These are phyloP conservation scores for Macroramphosus scolopax DNA, from an alignment of 2,797 vertebrate genomes.

Conservation along the genomic window DNA sequence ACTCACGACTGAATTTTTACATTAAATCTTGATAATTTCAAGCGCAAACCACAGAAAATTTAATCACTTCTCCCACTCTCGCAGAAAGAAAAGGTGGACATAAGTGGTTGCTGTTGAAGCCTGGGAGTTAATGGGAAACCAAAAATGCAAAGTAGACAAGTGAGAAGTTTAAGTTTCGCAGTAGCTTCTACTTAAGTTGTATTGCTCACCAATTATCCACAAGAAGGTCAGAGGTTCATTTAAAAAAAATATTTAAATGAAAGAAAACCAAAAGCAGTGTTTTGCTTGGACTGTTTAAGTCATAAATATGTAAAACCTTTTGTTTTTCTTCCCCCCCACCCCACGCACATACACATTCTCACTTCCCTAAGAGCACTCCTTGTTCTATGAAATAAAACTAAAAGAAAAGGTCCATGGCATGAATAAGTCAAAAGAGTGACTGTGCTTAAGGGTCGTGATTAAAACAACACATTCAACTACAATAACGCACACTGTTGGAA, in stretches of 20 bases:
- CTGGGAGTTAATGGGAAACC: conserved; percentile 10
- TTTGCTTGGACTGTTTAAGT: conserved; percentile 42
- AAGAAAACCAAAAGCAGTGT: conserved; percentile 28
- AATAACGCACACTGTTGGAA: conserved; percentile 30
- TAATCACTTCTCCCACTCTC: conserved; percentile 19
- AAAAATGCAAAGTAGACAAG: conserved; percentile 42
- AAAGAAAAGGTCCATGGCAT: conserved; percentile 64
- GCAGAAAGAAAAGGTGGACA: conserved; percentile 20
- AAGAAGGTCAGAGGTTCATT: conserved; percentile 28
- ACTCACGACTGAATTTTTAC: too few species aligned
- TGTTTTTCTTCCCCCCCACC: conserved; percentile 53
- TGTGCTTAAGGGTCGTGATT: conserved; percentile 39
- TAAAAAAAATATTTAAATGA: conserved; percentile 26
- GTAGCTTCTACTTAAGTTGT: conserved; percentile 7
- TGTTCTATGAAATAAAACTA: conserved; percentile 67
- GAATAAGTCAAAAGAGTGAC: conserved; percentile 67
- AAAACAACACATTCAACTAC: conserved; percentile 29
- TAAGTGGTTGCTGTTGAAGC: conserved; percentile 32
- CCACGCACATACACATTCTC: not conserved
- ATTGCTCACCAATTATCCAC: conserved; percentile 16
- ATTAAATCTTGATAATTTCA: conserved; percentile 25
- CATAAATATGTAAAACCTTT: conserved; percentile 77
- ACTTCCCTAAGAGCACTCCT: conserved; percentile 55
- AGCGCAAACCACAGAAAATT: conserved; percentile 29
- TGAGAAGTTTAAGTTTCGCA: conserved; percentile 21